Evolutionary conservation across 2,888 invertebrate genomes (phyloP).

Genomic region (Calameuta idolon): DNA sequence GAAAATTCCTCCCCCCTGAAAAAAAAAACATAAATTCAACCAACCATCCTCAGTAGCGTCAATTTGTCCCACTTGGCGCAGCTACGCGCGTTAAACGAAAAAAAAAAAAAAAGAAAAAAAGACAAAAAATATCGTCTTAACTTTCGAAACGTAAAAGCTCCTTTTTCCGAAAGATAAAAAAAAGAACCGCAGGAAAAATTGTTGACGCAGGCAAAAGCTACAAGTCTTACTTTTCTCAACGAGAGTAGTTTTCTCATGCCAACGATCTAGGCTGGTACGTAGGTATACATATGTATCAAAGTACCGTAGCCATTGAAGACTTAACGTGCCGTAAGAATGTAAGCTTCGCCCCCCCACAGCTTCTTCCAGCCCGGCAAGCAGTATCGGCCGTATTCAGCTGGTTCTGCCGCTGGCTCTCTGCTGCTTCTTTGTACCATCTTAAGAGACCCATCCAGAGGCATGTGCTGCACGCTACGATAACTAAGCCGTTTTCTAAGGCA

Average conservation of each 20-base stretch:
- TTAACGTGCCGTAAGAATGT: constrained; percentile 53
- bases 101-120: no score
- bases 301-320: constrained; percentile 52
- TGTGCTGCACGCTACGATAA: background rate
- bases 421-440: background rate
- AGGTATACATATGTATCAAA: constrained; percentile 34
- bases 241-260: background rate
- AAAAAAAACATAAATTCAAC: background rate
- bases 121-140: background rate
- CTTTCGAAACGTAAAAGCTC: background rate
- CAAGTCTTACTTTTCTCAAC: background rate
- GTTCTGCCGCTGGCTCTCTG: background rate
- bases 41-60: no score
- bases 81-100: no score
- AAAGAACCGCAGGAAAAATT: background rate
- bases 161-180: background rate
- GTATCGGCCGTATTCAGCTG: background rate
- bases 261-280: background rate
- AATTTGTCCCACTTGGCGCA: no score
- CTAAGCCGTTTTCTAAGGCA: background rate
- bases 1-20: background rate
- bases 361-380: background rate
- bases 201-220: background rate
- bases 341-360: constrained; percentile 18
- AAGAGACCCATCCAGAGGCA: background rate